phyloP scores from a whole-genome alignment of 2,888 invertebrate species.

The Crematogaster levior region DNA sequence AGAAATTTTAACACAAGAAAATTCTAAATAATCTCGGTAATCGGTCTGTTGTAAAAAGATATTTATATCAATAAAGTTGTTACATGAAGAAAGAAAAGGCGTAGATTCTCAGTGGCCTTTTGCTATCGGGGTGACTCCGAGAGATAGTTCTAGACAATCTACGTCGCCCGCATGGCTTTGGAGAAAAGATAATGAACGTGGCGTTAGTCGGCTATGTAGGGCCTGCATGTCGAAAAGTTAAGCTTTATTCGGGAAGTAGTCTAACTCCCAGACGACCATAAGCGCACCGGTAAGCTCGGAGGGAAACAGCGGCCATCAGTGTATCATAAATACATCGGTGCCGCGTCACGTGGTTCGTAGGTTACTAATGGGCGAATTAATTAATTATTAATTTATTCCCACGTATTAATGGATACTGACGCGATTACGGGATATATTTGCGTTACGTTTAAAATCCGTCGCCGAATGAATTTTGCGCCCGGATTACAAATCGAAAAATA shows the following conservation, averaged over 20 bases:
- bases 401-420: conserved; percentile 33
- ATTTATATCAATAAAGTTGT: no score
- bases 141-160: background rate
- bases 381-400: conserved; percentile 46
- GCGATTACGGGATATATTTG: conserved; percentile 28
- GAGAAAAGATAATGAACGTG: conserved; percentile 26
- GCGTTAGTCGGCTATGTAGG: conserved; percentile 3
- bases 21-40: background rate
- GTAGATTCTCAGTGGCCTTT: background rate
- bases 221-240: conserved; percentile 23
- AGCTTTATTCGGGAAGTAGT: conserved; percentile 18
- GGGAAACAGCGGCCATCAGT: conserved; percentile 39
- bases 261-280: conserved; percentile 26
- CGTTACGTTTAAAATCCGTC: conserved; percentile 16
- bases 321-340: conserved; percentile 30
- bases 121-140: background rate
- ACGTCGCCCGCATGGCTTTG: conserved; percentile 30
- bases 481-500: background rate
- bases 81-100: no score
- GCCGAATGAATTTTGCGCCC: background rate
- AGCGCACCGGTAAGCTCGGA: conserved; percentile 21
- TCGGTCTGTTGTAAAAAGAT: no score
- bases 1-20: background rate
- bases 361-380: conserved; percentile 47
- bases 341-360: conserved; percentile 26